A percentile compares a stretch with the other conserved stretches of the same genome.
These are phyloP conservation scores for Melanaphis sacchari DNA, from an alignment of 1,140 invertebrate genomes.

Conservation along the genomic window DNA sequence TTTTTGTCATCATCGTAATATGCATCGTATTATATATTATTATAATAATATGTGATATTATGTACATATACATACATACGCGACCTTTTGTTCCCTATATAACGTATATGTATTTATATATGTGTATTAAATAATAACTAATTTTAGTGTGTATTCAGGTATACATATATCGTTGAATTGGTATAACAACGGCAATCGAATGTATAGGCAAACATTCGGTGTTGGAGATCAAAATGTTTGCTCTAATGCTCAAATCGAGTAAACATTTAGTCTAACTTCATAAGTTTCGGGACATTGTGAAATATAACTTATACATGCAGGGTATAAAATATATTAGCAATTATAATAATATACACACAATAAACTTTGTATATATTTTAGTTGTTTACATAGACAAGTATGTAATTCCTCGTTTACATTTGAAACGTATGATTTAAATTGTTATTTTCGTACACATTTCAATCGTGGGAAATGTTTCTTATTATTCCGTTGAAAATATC, in stretches of 20 bases:
- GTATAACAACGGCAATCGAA: neutral
- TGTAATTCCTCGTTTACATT: neutral
- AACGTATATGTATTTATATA: neutral
- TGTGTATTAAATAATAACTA: neutral
- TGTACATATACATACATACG: neutral
- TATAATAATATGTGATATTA: neutral
- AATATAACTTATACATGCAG: neutral
- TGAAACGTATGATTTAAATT: neutral
- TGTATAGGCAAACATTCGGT: neutral
- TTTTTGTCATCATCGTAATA: neutral
- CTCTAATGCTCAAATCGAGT: neutral
- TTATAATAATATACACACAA: neutral
- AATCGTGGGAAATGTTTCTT: neutral
- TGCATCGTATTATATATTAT: neutral
- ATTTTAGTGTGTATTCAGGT: neutral
- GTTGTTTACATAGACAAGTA: neutral
- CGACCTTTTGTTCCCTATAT: neutral
- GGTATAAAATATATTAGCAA: neutral
- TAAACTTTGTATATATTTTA: neutral
- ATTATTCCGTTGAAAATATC: neutral
- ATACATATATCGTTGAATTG: neutral
- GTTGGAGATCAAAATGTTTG: conserved; percentile 14
- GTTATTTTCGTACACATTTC: neutral
- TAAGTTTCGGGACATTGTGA: neutral
- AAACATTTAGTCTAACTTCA: conserved; percentile 2